Evolutionary conservation across 2,888 invertebrate genomes (phyloP).

Genomic region (Chesias legatella): DNA sequence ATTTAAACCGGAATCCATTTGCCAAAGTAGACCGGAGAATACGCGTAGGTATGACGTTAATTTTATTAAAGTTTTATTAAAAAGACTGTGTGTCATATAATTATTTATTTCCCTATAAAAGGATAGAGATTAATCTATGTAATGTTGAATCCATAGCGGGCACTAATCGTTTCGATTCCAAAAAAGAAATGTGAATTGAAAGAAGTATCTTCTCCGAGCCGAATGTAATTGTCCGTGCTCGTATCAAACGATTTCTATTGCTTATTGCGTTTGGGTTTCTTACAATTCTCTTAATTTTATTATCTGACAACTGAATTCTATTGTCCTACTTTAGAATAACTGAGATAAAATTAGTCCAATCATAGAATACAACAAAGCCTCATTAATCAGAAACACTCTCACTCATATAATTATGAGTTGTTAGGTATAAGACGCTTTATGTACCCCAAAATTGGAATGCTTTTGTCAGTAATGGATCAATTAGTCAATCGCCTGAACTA

Average conservation of each 20-base stretch:
- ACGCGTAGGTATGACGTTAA: too few species aligned
- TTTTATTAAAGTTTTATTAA: neutral
- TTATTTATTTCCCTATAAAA: conserved; percentile 1
- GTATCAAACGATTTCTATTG: conserved; percentile 66
- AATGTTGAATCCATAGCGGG: conserved; percentile 44
- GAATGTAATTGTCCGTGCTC: conserved; percentile 65
- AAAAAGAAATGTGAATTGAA: conserved; percentile 65
- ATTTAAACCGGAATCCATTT: conserved; percentile 8
- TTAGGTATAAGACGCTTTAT: too few species aligned
- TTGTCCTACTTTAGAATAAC: conserved; percentile 39
- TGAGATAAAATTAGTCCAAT: conserved; percentile 5
- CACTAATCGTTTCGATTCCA: conserved; percentile 53
- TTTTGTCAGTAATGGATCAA: conserved; percentile 26
- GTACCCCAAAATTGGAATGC: too few species aligned
- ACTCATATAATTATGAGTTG: too few species aligned
- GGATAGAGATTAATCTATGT: conserved; percentile 17
- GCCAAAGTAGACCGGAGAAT: too few species aligned
- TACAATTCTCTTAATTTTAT: conserved; percentile 65
- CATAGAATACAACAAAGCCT: neutral
- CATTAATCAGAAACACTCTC: too few species aligned
- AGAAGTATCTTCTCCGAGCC: conserved; percentile 55
- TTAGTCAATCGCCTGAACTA: conserved; percentile 50
- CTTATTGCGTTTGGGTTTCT: conserved; percentile 62
- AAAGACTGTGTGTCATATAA: neutral
- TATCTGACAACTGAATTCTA: conserved; percentile 63